Conservation (phyloP, 2,888 invertebrate species). For the Drosophila maculinotata region DNA sequence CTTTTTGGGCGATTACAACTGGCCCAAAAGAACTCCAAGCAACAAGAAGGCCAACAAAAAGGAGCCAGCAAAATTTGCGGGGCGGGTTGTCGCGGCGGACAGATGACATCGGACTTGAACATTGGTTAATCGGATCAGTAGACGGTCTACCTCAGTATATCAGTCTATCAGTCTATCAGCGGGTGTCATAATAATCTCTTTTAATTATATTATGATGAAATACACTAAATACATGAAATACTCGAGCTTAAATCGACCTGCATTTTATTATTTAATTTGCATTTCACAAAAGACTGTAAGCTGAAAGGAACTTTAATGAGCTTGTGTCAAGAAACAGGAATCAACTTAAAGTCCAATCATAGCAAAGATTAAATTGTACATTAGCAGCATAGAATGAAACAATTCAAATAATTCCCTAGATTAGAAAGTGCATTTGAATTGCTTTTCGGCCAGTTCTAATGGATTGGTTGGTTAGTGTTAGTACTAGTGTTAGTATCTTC, state of each 20-base stretch:
- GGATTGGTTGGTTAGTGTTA: slow-evolving; percentile 11
- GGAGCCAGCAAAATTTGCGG: slow-evolving; percentile 2
- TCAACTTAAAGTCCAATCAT: too few relatives aligned
- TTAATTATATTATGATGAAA: neutral
- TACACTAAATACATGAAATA: slow-evolving; percentile 5
- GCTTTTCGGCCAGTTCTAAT: neutral
- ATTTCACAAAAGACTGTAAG: neutral
- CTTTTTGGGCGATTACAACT: slow-evolving; percentile 23
- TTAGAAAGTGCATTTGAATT: neutral
- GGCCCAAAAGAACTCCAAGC: neutral
- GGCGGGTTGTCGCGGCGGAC: too few relatives aligned
- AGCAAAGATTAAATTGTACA: too few relatives aligned
- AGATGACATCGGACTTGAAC: slow-evolving; percentile 20
- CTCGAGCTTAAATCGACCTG: slow-evolving; percentile 1
- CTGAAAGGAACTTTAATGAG: neutral
- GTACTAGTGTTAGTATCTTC: neutral
- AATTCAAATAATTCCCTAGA: neutral
- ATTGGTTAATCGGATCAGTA: slow-evolving; percentile 26
- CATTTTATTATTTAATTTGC: slow-evolving; percentile 29
- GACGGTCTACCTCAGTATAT: too few relatives aligned
- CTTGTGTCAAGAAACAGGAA: neutral
- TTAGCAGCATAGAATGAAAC: neutral
- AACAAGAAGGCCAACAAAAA: slow-evolving; percentile 1
- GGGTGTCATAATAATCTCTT: neutral
- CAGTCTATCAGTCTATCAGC: neutral